Base-by-base conservation (phyloP, 1,140 invertebrate genomes). In the Trichogramma pretiosum region DNA sequence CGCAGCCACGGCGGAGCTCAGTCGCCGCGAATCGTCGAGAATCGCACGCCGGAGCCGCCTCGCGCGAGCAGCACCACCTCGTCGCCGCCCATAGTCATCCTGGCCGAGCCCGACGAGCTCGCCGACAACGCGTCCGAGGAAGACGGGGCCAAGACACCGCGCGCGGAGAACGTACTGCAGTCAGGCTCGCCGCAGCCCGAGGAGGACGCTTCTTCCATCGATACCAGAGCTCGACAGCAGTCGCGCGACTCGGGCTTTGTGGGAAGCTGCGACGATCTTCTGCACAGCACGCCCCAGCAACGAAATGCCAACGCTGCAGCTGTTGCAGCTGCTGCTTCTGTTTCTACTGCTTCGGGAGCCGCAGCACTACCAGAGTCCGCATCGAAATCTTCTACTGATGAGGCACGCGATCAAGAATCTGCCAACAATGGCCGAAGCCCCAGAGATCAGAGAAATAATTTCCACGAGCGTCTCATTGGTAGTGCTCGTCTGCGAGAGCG, bases 191-290 rank as follows among this genome's bases (percentile, higher is more conserved):
- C 55, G 0, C n/a, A 50, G 41, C 22, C 49, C 35, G 10, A 49
- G 52, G 28, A 32, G 9, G 3, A 16, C 33, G 2, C 11, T 19
- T 5, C 7, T 16, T 18, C 8, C 1, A 28, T 32, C 14, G 26
- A 28, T 1, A 17, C 32, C 14, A 55, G 61, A n/a, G 55, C 64
- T 46, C 84, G 85, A 60, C 84, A 88, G 59, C 85, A 87, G 46
- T 89, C 85, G 57, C 72, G 87, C 44, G 87, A 91, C 63, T 89
- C 86, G 54, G 87, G 87, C 3, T 91, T 91, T 56, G 81, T 90
- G 28, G 88, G 87, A 3, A 91, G 87, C 59, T 89, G 87, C 58
- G 88, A 91, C 60, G 87, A 91, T 64, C 68, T 91, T 28, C 67
- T 89, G 5, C 84, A 86, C n/a, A n/a, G n/a, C n/a, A n/a, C n/a